Evolutionary conservation across 2,888 invertebrate species (phyloP).

Genomic region (Metalampra italica): DNA sequence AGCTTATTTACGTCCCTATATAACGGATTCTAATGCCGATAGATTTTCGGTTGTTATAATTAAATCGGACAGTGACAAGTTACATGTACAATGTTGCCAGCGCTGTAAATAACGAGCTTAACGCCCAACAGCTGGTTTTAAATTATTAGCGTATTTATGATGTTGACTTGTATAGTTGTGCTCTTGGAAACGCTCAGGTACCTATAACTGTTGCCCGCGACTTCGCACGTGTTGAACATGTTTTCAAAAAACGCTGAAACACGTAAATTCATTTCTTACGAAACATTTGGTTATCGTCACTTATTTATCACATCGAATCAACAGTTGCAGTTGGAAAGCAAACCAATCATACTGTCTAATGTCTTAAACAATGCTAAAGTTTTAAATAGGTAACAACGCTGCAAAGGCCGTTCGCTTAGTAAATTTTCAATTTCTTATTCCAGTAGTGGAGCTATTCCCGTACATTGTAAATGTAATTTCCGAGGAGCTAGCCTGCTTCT

Average conservation of each 20-base stretch:
- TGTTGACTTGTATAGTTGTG: too few relatives aligned
- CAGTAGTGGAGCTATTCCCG: conserved; percentile 11
- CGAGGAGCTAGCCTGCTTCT: conserved; percentile 8
- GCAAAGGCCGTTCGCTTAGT: conserved; percentile 3
- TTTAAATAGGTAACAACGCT: not conserved
- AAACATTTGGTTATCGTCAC: too few relatives aligned
- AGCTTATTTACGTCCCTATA: conserved; percentile 37
- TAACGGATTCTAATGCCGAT: conserved; percentile 14
- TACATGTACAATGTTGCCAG: not conserved
- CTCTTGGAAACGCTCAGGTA: too few relatives aligned
- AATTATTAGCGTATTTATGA: not conserved
- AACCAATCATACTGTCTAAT: not conserved
- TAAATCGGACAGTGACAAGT: not conserved
- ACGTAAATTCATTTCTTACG: too few relatives aligned
- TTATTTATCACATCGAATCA: not conserved
- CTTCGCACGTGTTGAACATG: too few relatives aligned
- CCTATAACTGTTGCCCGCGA: too few relatives aligned
- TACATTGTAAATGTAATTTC: conserved; percentile 22
- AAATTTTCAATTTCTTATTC: conserved; percentile 15
- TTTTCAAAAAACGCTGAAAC: too few relatives aligned
- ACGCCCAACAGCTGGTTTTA: not conserved
- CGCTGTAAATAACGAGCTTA: not conserved
- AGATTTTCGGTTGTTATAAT: conserved; percentile 8
- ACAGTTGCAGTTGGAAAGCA: not conserved
- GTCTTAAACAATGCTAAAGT: not conserved